Evolutionary conservation across 2,797 vertebrate species (phyloP).

Genomic region (Cyprinodon diabolis): DNA sequence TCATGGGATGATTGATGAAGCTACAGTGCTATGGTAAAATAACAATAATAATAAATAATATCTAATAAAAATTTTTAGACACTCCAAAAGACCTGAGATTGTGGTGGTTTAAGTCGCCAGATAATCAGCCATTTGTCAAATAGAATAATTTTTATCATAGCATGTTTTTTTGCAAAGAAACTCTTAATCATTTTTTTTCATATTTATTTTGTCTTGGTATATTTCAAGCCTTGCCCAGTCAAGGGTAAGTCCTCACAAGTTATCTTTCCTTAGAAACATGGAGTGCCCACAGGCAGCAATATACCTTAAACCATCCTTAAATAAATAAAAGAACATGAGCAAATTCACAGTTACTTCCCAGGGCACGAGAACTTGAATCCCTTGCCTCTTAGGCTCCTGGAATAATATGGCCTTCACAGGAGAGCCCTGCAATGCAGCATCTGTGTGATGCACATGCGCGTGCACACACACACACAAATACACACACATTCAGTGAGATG

Average conservation of each 20-base stretch:
- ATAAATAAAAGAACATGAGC: constrained; percentile 10
- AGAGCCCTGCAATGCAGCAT: constrained; percentile 84
- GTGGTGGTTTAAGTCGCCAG: too few species aligned
- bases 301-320: constrained; percentile 4
- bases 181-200: not conserved
- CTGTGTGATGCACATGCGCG: constrained; percentile 67
- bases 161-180: too few species aligned
- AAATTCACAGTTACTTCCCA: constrained; percentile 17
- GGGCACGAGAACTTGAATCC: constrained; percentile 25
- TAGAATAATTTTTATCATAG: too few species aligned
- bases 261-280: not conserved
- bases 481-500: constrained; percentile 42
- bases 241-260: too few species aligned
- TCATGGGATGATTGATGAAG: not conserved
- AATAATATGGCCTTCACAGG: constrained; percentile 66
- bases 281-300: not conserved
- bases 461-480: constrained; percentile 6
- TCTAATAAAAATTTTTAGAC: too few species aligned
- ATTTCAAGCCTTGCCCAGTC: not conserved
- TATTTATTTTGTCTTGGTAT: not conserved
- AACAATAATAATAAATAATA: too few species aligned
- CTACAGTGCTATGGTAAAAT: not conserved
- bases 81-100: too few species aligned
- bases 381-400: constrained; percentile 55
- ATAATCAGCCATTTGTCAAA: too few species aligned